These are phyloP conservation scores for Penaeus vannamei DNA, from an alignment of 1,140 invertebrate genomes.

Conservation along the genomic window DNA sequence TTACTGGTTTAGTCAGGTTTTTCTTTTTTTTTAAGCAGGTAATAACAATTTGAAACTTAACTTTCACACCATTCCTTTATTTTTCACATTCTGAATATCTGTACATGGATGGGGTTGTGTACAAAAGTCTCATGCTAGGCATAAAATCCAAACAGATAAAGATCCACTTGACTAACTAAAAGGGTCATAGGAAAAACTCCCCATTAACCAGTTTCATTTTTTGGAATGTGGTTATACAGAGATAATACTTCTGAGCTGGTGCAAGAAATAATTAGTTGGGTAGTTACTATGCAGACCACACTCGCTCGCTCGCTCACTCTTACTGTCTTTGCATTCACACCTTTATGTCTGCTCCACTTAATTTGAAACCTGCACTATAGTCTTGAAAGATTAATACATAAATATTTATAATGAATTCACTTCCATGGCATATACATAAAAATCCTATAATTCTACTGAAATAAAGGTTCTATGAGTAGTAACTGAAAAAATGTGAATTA, in stretches of 20 bases:
- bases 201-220: slow-evolving; percentile 53
- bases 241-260: slow-evolving; percentile 58
- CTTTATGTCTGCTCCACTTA: slow-evolving; percentile 24
- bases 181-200: slow-evolving; percentile 49
- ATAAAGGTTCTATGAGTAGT: slow-evolving; percentile 54
- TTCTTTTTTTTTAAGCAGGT: slow-evolving; percentile 2
- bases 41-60: slow-evolving; percentile 56
- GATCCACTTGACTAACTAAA: slow-evolving; percentile 55
- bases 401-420: slow-evolving; percentile 60
- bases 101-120: slow-evolving; percentile 65
- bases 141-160: slow-evolving; percentile 36
- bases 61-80: slow-evolving; percentile 65
- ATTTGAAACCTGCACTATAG: slow-evolving; percentile 46
- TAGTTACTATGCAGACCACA: slow-evolving; percentile 38
- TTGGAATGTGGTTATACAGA: slow-evolving; percentile 62
- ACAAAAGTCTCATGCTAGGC: slow-evolving; percentile 62
- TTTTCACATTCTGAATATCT: slow-evolving; percentile 58
- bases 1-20: slow-evolving; percentile 39
- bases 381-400: slow-evolving; percentile 54
- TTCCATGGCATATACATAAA: slow-evolving; percentile 57
- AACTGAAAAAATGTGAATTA: slow-evolving; percentile 41
- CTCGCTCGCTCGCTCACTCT: slow-evolving; percentile 44
- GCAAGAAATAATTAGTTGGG: slow-evolving; percentile 63
- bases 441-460: slow-evolving; percentile 44
- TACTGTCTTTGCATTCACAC: slow-evolving; percentile 47